These are phyloP conservation scores for Trinorchestia longiramus DNA, from an alignment of 1,140 invertebrate genomes.

Conservation along the genomic window DNA sequence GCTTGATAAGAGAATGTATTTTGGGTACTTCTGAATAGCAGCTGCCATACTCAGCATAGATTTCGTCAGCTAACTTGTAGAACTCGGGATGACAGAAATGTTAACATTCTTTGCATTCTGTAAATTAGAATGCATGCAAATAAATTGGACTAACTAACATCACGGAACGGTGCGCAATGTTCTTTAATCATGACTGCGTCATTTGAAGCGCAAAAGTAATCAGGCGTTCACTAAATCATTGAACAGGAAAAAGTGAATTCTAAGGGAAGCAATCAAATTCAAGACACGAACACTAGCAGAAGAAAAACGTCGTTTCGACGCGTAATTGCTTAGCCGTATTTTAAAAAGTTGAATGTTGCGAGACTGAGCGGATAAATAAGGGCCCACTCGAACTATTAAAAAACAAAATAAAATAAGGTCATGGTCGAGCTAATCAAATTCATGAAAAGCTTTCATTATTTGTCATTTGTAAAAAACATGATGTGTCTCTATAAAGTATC, in stretches of 20 bases:
- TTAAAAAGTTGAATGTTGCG: background rate
- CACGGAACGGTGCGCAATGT: background rate
- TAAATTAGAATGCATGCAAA: background rate
- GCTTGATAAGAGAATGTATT: background rate
- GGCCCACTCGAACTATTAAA: no score
- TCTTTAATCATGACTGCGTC: background rate
- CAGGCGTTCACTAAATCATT: background rate
- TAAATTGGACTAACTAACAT: background rate
- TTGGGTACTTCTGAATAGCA: background rate
- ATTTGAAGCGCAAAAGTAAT: background rate
- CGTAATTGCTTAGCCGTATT: background rate
- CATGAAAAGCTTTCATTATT: background rate
- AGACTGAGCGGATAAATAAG: background rate
- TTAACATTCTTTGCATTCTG: background rate
- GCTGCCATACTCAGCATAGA: background rate
- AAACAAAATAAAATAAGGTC: slow-evolving; percentile 9
- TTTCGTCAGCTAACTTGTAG: background rate
- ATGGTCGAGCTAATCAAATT: background rate
- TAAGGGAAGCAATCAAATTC: background rate
- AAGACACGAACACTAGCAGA: background rate
- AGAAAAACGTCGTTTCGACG: background rate
- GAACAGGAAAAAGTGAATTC: background rate
- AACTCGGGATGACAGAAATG: background rate
- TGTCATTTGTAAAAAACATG: background rate
- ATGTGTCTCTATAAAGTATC: background rate